A percentile compares a stretch with the other conserved stretches of the same genome.
phyloP scores from a whole-genome alignment of 2,113 vertebrate genomes.

The Perca flavescens region DNA sequence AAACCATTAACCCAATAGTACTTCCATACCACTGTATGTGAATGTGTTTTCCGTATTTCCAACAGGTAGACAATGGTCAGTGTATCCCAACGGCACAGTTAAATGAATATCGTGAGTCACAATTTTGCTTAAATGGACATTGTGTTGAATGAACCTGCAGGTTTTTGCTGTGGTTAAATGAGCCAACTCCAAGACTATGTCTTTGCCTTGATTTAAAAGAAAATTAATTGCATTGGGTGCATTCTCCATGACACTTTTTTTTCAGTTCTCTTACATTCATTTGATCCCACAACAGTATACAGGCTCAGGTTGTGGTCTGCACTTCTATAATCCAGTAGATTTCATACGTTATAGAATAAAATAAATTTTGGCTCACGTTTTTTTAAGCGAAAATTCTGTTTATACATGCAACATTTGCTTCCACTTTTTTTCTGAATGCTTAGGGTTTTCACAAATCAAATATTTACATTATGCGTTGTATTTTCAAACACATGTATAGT shows the following conservation, averaged over 20 bases:
- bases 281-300: background rate
- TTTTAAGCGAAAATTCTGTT: background rate
- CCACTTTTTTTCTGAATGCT: background rate
- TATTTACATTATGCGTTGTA: background rate
- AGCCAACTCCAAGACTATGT: background rate
- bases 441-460: slow-evolving; percentile 8
- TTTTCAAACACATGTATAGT: background rate
- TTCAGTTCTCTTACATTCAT: slow-evolving; percentile 7
- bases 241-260: slow-evolving; percentile 17
- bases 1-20: background rate
- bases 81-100: slow-evolving; percentile 12
- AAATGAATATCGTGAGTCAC: slow-evolving; percentile 17
- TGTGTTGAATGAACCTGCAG: slow-evolving; percentile 24
- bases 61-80: slow-evolving; percentile 20
- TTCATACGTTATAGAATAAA: slow-evolving; percentile 16
- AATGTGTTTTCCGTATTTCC: slow-evolving; percentile 17
- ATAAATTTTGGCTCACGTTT: slow-evolving; percentile 15
- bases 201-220: slow-evolving; percentile 4
- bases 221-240: background rate
- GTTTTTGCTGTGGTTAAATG: slow-evolving; percentile 27
- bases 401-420: slow-evolving; percentile 20
- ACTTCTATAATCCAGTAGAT: slow-evolving; percentile 10
- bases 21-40: background rate
- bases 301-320: slow-evolving; percentile 22
- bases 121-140: slow-evolving; percentile 30